These are phyloP conservation scores for Machimus rusticus DNA, from an alignment of 2,888 invertebrate species.

Conservation along the genomic window DNA sequence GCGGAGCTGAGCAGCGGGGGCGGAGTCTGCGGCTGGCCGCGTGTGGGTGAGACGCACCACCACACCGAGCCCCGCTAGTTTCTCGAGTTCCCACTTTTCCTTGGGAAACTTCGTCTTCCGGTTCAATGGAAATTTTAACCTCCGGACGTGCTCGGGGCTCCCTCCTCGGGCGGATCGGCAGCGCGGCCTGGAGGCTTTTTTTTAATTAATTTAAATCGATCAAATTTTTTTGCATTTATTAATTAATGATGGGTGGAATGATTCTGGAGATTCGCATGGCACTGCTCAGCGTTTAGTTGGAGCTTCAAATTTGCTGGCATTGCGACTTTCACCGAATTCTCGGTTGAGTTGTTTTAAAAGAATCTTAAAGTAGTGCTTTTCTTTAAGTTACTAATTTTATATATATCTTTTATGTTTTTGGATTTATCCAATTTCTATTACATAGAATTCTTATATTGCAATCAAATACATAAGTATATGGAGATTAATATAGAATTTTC, in stretches of 20 bases:
- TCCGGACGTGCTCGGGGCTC: not conserved
- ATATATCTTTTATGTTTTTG: not conserved
- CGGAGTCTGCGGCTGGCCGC: not conserved
- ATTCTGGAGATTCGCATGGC: not conserved
- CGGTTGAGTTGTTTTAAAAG: not conserved
- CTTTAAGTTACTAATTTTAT: not conserved
- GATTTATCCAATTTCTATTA: not conserved
- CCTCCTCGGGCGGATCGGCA: not conserved
- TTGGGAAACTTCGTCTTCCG: not conserved
- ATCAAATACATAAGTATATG: too few species aligned
- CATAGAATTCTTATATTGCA: not conserved
- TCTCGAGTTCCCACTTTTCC: not conserved
- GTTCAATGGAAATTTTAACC: slow-evolving; percentile 19
- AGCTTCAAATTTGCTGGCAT: not conserved
- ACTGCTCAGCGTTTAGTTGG: not conserved
- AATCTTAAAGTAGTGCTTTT: not conserved
- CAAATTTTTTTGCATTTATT: slow-evolving; percentile 35
- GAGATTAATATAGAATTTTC: too few species aligned
- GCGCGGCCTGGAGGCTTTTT: not conserved
- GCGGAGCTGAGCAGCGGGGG: not conserved
- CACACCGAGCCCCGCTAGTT: not conserved
- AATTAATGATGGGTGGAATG: not conserved
- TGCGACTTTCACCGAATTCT: not conserved
- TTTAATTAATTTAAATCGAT: slow-evolving; percentile 48
- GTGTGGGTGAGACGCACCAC: not conserved